Evolutionary conservation across 2,888 invertebrate species (phyloP).

Genomic region (Calliopum simillimum): DNA sequence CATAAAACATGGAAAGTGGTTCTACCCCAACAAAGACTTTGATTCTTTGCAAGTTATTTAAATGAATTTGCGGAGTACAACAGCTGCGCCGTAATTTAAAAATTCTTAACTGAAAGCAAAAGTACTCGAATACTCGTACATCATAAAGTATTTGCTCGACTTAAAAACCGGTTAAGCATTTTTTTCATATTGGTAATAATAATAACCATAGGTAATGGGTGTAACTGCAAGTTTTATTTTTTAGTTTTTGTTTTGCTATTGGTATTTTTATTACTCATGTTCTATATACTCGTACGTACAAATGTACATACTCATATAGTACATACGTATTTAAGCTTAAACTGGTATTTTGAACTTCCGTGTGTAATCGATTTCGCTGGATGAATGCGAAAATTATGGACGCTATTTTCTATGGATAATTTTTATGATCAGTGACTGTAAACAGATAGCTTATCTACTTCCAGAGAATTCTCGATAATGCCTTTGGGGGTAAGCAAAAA

Average conservation of each 20-base stretch:
- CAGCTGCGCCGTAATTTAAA: not conserved
- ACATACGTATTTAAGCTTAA: no score
- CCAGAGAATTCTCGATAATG: no score
- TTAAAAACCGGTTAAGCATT: slow-evolving; percentile 13
- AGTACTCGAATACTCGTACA: not conserved
- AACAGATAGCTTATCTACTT: no score
- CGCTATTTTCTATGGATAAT: no score
- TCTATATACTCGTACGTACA: no score
- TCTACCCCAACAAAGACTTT: not conserved
- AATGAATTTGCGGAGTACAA: no score
- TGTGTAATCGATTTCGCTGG: no score
- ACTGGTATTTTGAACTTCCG: no score
- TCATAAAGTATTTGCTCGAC: slow-evolving; percentile 1
- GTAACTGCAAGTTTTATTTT: not conserved
- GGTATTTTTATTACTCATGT: not conserved
- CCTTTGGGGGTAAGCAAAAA: no score
- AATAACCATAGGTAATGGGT: slow-evolving; percentile 18
- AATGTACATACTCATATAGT: no score
- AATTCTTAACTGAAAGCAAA: not conserved
- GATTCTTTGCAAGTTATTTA: not conserved
- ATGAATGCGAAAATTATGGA: no score
- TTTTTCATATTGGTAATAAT: slow-evolving; percentile 1
- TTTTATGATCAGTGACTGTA: no score
- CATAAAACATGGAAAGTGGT: not conserved
- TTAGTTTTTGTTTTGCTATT: not conserved